These are phyloP conservation scores for Periophthalmus magnuspinnatus DNA, from an alignment of 2,797 vertebrate species.

Conservation along the genomic window DNA sequence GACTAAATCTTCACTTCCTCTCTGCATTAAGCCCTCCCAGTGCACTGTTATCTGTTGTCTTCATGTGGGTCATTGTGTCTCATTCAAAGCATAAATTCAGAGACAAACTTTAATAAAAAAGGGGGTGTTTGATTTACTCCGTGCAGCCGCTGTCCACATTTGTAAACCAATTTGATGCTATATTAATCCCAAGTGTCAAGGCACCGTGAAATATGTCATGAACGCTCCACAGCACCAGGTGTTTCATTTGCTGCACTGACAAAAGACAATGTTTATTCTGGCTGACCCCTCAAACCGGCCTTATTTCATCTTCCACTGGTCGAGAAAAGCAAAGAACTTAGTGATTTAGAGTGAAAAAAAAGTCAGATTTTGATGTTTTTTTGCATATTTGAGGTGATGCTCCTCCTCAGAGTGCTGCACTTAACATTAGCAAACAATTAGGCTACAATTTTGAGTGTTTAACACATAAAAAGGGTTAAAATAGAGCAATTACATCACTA, in stretches of 20 bases:
- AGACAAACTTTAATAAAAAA: constrained; percentile 74
- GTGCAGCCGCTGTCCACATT: constrained; percentile 61
- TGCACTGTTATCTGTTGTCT: constrained; percentile 52
- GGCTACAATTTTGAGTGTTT: constrained; percentile 18
- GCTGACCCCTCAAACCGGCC: constrained; percentile 60
- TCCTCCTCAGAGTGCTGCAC: constrained; percentile 21
- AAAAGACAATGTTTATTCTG: constrained; percentile 74
- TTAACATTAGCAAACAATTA: constrained; percentile 20
- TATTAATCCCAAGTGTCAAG: constrained; percentile 72
- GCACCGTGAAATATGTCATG: constrained; percentile 68
- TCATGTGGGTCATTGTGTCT: constrained; percentile 33
- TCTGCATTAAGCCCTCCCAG: constrained; percentile 54
- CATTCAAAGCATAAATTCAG: constrained; percentile 63
- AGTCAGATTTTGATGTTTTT: constrained; percentile 29
- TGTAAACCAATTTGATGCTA: constrained; percentile 74
- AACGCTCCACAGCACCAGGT: constrained; percentile 74
- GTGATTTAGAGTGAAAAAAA: constrained; percentile 44
- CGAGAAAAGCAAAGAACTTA: constrained; percentile 14
- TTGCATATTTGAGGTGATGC: constrained; percentile 12
- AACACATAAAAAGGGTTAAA: constrained; percentile 21
- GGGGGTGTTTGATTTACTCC: constrained; percentile 66
- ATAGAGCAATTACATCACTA: constrained; percentile 38
- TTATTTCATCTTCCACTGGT: constrained; percentile 60
- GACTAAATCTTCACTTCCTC: constrained; percentile 60
- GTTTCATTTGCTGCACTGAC: constrained; percentile 77